Conservation (phyloP, 1,140 invertebrate species). For the Proctacanthus coquilletti region DNA sequence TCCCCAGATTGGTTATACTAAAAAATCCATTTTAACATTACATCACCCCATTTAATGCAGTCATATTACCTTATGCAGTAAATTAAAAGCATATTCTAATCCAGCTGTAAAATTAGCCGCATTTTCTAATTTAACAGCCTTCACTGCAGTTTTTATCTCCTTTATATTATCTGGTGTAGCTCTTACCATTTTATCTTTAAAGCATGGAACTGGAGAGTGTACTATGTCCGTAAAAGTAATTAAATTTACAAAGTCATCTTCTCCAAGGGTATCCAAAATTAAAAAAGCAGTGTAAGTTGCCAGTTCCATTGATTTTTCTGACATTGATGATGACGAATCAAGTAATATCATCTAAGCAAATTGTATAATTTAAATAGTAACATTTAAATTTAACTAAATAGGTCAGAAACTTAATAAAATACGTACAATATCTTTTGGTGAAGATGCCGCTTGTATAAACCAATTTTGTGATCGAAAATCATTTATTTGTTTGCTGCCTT, state of each 20-base stretch:
- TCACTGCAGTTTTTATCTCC: conserved; percentile 61
- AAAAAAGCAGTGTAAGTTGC: conserved; percentile 70
- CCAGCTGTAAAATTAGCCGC: conserved; percentile 89
- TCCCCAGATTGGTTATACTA: conserved; percentile 64
- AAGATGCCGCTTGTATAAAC: conserved; percentile 93
- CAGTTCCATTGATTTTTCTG: conserved; percentile 67
- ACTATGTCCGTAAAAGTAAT: conserved; percentile 65
- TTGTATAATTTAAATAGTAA: too few relatives aligned
- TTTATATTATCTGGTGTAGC: conserved; percentile 77
- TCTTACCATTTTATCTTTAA: conserved; percentile 73
- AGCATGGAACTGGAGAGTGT: conserved; percentile 67
- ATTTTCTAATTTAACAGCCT: conserved; percentile 48
- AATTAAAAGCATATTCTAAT: conserved; percentile 77
- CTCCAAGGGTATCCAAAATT: conserved; percentile 86
- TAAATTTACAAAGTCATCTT: conserved; percentile 94
- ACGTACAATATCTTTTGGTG: conserved; percentile 77
- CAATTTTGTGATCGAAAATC: conserved; percentile 77
- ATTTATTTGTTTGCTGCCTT: conserved; percentile 56
- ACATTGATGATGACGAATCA: conserved; percentile 79
- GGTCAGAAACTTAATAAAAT: neutral
- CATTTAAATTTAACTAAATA: neutral
- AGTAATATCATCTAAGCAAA: conserved; percentile 75
- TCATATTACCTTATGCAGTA: conserved; percentile 62
- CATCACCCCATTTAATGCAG: conserved; percentile 3
- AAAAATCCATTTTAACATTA: neutral